Evolutionary conservation across 37 sponge, comb jelly and placozoan species (phyloP), one percentile per base, ranked within the genome.

Genomic region (Ianthella basta): DNA sequence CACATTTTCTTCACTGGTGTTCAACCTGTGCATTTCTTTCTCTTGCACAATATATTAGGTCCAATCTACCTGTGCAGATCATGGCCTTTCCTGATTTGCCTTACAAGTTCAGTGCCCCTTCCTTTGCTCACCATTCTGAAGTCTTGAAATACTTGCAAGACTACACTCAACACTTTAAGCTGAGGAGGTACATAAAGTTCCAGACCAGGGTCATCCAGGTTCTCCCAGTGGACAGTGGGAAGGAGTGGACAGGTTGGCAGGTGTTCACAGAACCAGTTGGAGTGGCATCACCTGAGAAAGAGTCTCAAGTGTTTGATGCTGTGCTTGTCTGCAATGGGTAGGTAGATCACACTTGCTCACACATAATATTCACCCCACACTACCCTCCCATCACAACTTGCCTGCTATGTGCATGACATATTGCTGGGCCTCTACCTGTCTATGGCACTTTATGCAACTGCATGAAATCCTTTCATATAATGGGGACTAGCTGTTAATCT

Each of bases 271-370:
- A 50, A 25, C 60, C 86, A 57, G 16, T 19, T 20, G 72, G 84
- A 66, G 23, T 18, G 18, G 61, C 86, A 56, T 60, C 65, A 15
- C 35, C 27, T 18, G 15, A 69, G 6, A 79, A n/a, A 21, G 39
- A 66, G 24, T 37, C 60, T 15, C 81, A 87, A 23, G 59, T 74
- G 1, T 95, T 59, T 73, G 91, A 95, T 84, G 72, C 80, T n/a
- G 88, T 95, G 4, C 16, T 95, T n/a, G 80, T 95, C 0, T 92
- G 93, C 60, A 92, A 87, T 92, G 95, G 95, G 95, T 95, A 82
- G 86, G 92, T 25, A 8, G 55, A 0, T 37, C 10, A 8, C 79
- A 82, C 32, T 30, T 21, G 50, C 14, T 18, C 20, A 3, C n/a
- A 23, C n/a, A n/a, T 0, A n/a, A n/a, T n/a, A n/a, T n/a, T 25